Conservation (phyloP, 2,888 invertebrate species). For the Beris morrisii region DNA sequence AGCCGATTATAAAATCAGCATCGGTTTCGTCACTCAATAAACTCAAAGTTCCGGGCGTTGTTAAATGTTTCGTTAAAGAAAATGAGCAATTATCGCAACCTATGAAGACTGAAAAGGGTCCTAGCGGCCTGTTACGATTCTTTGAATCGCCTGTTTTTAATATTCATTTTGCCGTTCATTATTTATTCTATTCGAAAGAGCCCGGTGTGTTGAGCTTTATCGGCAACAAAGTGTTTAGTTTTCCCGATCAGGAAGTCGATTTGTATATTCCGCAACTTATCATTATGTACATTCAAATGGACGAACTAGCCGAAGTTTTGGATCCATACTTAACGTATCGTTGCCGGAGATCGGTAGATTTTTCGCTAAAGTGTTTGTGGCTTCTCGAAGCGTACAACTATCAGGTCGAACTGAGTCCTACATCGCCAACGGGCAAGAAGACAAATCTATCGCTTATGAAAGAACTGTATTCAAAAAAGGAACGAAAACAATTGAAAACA, state of each 20-base stretch:
- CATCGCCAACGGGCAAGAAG: constrained; percentile 46
- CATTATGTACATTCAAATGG: constrained; percentile 98
- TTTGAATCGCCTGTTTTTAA: constrained; percentile 98
- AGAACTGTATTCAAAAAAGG: constrained; percentile 54
- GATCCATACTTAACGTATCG: constrained; percentile 81
- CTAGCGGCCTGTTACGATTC: constrained; percentile 63
- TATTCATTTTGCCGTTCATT: constrained; percentile 97
- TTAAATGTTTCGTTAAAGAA: constrained; percentile 53
- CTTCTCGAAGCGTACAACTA: constrained; percentile 84
- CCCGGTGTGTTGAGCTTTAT: constrained; percentile 97
- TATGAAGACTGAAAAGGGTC: constrained; percentile 51
- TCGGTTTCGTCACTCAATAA: constrained; percentile 48
- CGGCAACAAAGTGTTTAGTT: constrained; percentile 96
- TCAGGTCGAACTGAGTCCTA: constrained; percentile 49
- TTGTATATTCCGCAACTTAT: constrained; percentile 97
- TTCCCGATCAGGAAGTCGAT: constrained; percentile 89
- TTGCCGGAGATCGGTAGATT: constrained; percentile 93
- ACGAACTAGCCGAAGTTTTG: constrained; percentile 92
- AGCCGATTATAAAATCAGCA: constrained; percentile 46
- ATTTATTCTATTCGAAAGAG: constrained; percentile 97
- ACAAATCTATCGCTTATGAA: constrained; percentile 55
- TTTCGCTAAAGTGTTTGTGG: constrained; percentile 96
- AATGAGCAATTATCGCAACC: constrained; percentile 41
- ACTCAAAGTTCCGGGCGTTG: constrained; percentile 54
- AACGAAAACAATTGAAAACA: constrained; percentile 44